Evolutionary conservation across 2,888 invertebrate species (phyloP), one percentile per base, ranked within the genome.

Genomic region (Phyto melanocephala): DNA sequence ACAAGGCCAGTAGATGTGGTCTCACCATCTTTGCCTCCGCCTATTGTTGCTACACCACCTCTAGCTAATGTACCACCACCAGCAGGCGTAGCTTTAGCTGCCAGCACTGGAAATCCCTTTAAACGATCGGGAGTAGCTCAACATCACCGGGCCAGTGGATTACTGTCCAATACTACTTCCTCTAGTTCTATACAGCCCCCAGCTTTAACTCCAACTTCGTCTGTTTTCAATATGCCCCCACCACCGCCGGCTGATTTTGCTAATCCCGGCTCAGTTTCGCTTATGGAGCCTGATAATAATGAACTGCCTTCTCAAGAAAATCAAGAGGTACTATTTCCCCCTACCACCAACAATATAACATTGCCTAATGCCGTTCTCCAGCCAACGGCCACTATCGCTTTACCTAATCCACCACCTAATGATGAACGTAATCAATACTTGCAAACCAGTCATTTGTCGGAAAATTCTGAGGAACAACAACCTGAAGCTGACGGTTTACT

Each of bases 381-480:
- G 13, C 35, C 20, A 37, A 8, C 79, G 28, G 62, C 71, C 20
- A 10, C 54, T 6, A 62, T 80, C 33, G 47, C 77, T 17, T 54
- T 81, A 20, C 70, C 81, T 7, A 71, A 70, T 22, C 81, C 83
- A 1, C 89, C 89, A 3, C 94, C 94, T 0, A 94, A 93, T 81
- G 94, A 93, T 88, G 95, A 95, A 86, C 92, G 95, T 77, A 95
- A 95, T 88, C 94, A 95, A 89, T 95, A 95, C 89, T 90, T 95
- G 78, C 95, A 95, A 90, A 95, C 95, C 1, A 95, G 95, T 17
- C 95, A 95, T 87, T 90, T 95, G 58, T 95, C 95, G 1, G 93
- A 93, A 85, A 90, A 89, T 84, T 83, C 84, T 6, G 87, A 86
- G 24, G 89, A 88, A 50, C 84, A 86, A 63, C 88, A 87, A 71